Conservation (phyloP, 2,888 invertebrate genomes). For the Penaeus monodon region DNA sequence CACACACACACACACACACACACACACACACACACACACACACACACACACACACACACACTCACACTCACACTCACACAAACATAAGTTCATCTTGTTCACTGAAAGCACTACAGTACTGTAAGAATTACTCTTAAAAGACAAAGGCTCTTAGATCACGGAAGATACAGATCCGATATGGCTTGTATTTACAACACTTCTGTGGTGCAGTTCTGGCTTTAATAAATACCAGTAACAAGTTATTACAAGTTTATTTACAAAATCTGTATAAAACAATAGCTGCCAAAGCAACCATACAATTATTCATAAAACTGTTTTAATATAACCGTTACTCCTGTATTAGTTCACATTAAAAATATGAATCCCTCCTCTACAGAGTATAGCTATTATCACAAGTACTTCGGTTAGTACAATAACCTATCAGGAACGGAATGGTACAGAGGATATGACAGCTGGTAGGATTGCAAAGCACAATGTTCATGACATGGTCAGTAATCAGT, state of each 20-base stretch:
- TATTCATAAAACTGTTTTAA: slow-evolving; percentile 42
- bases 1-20: too few species aligned
- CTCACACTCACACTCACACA: too few species aligned
- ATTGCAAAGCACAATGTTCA: slow-evolving; percentile 21
- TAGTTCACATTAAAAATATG: slow-evolving; percentile 49
- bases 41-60: too few species aligned
- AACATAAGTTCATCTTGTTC: too few species aligned
- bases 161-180: too few species aligned
- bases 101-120: too few species aligned
- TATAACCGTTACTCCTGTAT: slow-evolving; percentile 35
- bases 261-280: slow-evolving; percentile 52
- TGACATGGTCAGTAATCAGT: slow-evolving; percentile 29
- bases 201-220: too few species aligned
- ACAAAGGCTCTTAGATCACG: too few species aligned
- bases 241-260: slow-evolving; percentile 51
- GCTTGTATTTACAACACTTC: too few species aligned
- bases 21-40: too few species aligned
- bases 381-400: slow-evolving; percentile 52
- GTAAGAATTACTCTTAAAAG: too few species aligned
- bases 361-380: slow-evolving; percentile 45
- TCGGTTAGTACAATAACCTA: slow-evolving; percentile 46
- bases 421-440: slow-evolving; percentile 52
- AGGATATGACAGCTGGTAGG: slow-evolving; percentile 33
- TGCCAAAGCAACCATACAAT: slow-evolving; percentile 48
- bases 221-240: background rate